These are phyloP conservation scores for Steinernema feltiae DNA, from an alignment of 1,140 invertebrate genomes.

Conservation along the genomic window DNA sequence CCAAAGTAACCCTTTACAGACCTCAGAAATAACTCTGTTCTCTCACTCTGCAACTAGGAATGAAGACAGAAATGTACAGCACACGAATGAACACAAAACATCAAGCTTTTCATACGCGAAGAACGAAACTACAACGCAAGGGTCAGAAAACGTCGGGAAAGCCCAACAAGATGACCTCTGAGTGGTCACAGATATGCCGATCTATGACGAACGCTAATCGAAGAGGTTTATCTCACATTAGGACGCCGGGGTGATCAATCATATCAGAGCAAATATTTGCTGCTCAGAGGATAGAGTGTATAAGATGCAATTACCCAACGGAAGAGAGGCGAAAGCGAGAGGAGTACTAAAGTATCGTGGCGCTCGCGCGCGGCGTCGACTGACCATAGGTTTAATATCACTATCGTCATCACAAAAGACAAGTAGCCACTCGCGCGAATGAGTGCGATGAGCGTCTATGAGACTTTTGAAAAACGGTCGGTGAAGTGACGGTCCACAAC, in stretches of 20 bases:
- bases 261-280: background rate
- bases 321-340: background rate
- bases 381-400: conserved; percentile 10
- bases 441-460: background rate
- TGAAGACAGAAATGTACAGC: no score
- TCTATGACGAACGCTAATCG: conserved; percentile 5
- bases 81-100: no score
- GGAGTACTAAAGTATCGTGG: no score
- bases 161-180: background rate
- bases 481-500: no score
- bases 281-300: background rate
- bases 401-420: background rate
- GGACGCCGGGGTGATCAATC: conserved; percentile 9
- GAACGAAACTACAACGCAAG: no score
- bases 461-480: background rate
- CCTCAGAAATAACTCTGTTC: no score
- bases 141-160: no score
- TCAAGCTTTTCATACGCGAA: no score
- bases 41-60: no score
- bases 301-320: background rate
- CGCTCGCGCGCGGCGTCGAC: no score
- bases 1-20: no score
- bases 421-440: background rate
- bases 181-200: background rate
- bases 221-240: conserved; percentile 2